Evolutionary conservation across 2,113 vertebrate species (phyloP).

Genomic region (Triplophysa tibetana): DNA sequence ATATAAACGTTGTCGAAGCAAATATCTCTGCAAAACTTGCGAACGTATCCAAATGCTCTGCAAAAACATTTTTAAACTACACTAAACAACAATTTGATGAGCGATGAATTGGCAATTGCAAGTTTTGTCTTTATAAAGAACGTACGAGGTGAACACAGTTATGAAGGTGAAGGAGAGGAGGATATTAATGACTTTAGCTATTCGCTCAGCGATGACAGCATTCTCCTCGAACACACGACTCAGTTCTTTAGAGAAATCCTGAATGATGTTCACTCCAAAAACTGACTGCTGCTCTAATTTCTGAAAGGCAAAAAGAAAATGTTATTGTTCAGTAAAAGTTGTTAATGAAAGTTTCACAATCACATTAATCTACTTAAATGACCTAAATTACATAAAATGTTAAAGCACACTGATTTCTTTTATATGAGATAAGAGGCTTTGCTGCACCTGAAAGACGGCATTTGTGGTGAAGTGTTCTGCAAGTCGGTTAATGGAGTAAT

Average conservation of each 20-base stretch:
- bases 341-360: neutral
- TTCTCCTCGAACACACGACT: slow-evolving; percentile 55
- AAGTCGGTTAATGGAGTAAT: slow-evolving; percentile 71
- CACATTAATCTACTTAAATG: neutral
- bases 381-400: neutral
- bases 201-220: slow-evolving; percentile 48
- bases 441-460: slow-evolving; percentile 70
- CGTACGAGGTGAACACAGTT: slow-evolving; percentile 73
- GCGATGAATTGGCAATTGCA: neutral
- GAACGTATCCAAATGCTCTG: slow-evolving; percentile 75
- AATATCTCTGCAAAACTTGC: slow-evolving; percentile 70
- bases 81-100: neutral
- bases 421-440: neutral
- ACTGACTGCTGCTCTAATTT: slow-evolving; percentile 61
- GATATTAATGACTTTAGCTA: slow-evolving; percentile 59
- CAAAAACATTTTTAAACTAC: neutral
- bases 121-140: neutral
- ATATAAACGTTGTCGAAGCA: slow-evolving; percentile 83
- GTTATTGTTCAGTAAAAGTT: neutral
- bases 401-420: neutral
- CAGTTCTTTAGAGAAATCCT: slow-evolving; percentile 65
- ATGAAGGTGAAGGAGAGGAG: slow-evolving; percentile 77
- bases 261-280: slow-evolving; percentile 52
- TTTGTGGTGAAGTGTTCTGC: slow-evolving; percentile 72
- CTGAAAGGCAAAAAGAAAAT: slow-evolving; percentile 56